A percentile compares a stretch with the other conserved stretches of the same genome.
Evolutionary conservation across 2,797 vertebrate genomes (phyloP).

Genomic region (Falco naumanni): DNA sequence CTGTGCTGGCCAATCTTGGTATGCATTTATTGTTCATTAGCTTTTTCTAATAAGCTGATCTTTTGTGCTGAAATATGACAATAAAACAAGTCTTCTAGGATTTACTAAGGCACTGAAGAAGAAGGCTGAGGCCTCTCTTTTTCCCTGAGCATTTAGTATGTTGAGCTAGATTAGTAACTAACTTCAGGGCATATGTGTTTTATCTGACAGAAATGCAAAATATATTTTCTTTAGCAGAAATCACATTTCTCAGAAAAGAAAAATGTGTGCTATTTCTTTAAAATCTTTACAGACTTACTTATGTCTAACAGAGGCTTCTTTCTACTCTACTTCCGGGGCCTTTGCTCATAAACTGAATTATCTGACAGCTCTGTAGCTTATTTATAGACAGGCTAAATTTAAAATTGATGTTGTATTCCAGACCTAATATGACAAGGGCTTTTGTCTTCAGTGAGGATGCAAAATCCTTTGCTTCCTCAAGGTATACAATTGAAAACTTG

Average conservation of each 20-base stretch:
- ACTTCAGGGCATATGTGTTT: not conserved
- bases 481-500: not conserved
- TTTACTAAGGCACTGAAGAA: not conserved
- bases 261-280: not conserved
- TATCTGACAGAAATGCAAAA: not conserved
- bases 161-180: not conserved
- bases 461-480: not conserved
- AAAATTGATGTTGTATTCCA: not conserved
- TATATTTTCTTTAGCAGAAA: not conserved
- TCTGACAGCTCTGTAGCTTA: not conserved
- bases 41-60: not conserved
- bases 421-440: not conserved
- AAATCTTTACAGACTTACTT: not conserved
- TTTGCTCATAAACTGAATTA: not conserved
- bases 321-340: not conserved
- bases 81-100: not conserved
- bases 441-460: not conserved
- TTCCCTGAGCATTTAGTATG: not conserved
- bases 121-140: not conserved
- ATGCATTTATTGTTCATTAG: not conserved
- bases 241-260: not conserved
- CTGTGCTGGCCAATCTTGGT: not conserved
- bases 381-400: not conserved
- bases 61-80: not conserved
- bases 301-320: not conserved